These are phyloP conservation scores for Mellivora capensis DNA, from an alignment of 2,113 vertebrate species.

Conservation along the genomic window DNA sequence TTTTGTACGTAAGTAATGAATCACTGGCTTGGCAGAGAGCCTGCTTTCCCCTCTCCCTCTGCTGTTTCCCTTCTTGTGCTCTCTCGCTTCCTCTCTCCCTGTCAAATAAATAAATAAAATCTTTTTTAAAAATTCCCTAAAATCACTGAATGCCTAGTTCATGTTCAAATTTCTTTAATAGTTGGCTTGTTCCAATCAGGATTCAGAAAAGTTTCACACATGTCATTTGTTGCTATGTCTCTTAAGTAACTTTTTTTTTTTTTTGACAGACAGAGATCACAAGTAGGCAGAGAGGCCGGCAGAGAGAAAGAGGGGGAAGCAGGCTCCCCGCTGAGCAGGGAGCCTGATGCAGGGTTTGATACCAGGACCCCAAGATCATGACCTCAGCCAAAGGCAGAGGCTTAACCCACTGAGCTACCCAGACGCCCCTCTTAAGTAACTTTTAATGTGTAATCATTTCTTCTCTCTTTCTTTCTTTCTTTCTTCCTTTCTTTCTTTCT, in stretches of 20 bases:
- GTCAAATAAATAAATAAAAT: too few species aligned
- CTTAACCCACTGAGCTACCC: too few species aligned
- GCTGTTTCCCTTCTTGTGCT: too few species aligned
- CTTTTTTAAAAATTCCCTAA: not conserved
- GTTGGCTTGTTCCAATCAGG: not conserved
- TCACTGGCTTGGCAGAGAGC: not conserved
- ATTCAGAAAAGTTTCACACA: not conserved
- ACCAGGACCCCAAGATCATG: too few species aligned
- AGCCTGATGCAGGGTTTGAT: fast-evolving
- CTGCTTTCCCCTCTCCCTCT: too few species aligned
- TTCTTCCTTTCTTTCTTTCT: not conserved
- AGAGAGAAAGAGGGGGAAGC: too few species aligned
- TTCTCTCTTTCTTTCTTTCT: not conserved
- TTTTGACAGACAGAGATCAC: too few species aligned
- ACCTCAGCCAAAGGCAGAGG: too few species aligned
- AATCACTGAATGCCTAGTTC: not conserved
- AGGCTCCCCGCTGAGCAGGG: too few species aligned
- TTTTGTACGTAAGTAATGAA: not conserved
- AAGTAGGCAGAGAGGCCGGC: too few species aligned
- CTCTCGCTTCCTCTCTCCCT: too few species aligned
- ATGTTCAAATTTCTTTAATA: not conserved
- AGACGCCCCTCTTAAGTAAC: not conserved
- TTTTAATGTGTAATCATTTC: not conserved
- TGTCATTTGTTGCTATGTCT: not conserved
- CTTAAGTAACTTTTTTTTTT: not conserved